Evolutionary conservation across 2,113 vertebrate species (phyloP), one percentile per base, ranked within the genome.

Genomic region (Probosciger aterrimus): DNA sequence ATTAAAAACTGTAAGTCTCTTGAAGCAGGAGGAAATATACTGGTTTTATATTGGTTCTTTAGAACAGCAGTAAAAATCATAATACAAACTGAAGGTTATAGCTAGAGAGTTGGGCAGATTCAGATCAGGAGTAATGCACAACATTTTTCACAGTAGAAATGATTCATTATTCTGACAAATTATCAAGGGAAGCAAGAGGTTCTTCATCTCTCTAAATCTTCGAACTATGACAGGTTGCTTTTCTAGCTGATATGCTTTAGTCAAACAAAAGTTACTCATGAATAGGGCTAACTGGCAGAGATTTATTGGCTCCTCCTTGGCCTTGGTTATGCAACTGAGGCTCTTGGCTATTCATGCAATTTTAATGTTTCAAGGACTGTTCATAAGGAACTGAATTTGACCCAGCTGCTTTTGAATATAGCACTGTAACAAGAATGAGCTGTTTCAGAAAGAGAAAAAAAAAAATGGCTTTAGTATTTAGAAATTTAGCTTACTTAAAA

Each of bases 241-340:
- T 97, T 95, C 91, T 92, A 95, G 86, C 74, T 71, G 85, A 93
- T 96, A 44, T 3, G 41, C 49, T 93, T 87, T 94, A 94, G 86
- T 95, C 89, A 97, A 85, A 95, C 93, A 95, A 28, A 94, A 92
- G 84, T 92, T 95, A 59, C 89, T 89, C 94, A 95, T 95, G 95
- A 94, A 82, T 92, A 82, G 91, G 39, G 22, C 47, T 87, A 91
- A 69, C 86, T 92, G 94, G 87, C 86, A 95, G 74, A 95, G 86
- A 95, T 86, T 93, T 91, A 95, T 22, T 95, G 81, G 62, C 65
- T 94, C 31, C 78, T 95, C 39, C 77, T 94, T 96, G 87, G 84
- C 96, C 89, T 83, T n/a, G n/a, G 62, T 95, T 95, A 69, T 92
- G 74, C 78, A 96, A 94, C 65, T 41, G 57, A 64, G 30, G 49